Percentiles rank a stretch among this genome's conserved stretches.
These are phyloP conservation scores for Rousettus madagascariensis DNA, from an alignment of 2,797 vertebrate genomes.

Conservation along the genomic window DNA sequence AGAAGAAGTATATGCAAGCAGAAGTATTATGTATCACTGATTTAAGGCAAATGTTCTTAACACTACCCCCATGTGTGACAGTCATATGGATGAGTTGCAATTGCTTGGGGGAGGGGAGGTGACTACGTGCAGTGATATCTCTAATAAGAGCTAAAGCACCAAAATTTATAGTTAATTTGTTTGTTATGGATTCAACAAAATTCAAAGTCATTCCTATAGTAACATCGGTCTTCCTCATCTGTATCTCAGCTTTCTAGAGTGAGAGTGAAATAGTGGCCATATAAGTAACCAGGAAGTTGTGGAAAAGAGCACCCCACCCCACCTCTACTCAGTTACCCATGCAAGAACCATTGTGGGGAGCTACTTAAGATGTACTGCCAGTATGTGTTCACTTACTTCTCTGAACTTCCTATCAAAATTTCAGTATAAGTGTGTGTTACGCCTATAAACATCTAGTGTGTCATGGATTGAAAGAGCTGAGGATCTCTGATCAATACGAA, in stretches of 20 bases:
- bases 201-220: background rate
- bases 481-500: background rate
- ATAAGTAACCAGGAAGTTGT: background rate
- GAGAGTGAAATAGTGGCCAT: background rate
- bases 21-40: conserved; percentile 20
- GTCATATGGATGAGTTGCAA: background rate
- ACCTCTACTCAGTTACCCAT: background rate
- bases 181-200: background rate
- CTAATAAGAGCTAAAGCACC: background rate
- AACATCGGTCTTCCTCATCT: background rate
- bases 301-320: background rate
- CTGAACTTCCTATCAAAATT: background rate
- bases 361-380: background rate
- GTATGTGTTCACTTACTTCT: background rate
- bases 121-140: background rate
- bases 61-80: background rate
- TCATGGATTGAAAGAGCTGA: background rate
- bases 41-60: background rate
- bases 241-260: background rate
- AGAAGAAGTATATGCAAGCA: conserved; percentile 33
- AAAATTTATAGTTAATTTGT: background rate
- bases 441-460: background rate
- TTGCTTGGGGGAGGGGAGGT: background rate
- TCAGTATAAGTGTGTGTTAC: background rate
- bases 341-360: background rate